These are phyloP conservation scores for Tholera decimalis DNA, from an alignment of 2,888 invertebrate genomes.

Conservation along the genomic window DNA sequence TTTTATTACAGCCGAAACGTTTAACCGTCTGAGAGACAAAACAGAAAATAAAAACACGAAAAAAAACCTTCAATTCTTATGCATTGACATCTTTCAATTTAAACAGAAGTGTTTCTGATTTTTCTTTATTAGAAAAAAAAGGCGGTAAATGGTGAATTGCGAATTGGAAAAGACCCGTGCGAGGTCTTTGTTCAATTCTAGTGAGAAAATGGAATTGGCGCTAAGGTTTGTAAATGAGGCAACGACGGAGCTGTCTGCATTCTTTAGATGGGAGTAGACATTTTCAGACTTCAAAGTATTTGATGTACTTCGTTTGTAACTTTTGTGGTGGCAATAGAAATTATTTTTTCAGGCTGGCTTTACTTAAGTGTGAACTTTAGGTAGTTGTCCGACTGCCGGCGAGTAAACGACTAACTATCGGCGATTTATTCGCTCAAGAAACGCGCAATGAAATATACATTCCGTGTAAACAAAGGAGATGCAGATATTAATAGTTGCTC, in stretches of 20 bases:
- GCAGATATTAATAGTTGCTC: no score
- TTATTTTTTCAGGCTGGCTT: not conserved
- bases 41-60: constrained; percentile 44
- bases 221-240: constrained; percentile 67
- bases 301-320: constrained; percentile 21
- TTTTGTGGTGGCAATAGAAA: not conserved
- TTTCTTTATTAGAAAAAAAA: constrained; percentile 61
- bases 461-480: no score
- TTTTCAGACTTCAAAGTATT: constrained; percentile 50
- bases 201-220: constrained; percentile 67
- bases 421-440: no score
- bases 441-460: no score
- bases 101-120: constrained; percentile 55
- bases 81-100: constrained; percentile 68
- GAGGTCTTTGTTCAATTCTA: constrained; percentile 65
- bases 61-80: constrained; percentile 52
- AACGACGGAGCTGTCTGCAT: constrained; percentile 54
- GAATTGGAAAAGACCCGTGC: constrained; percentile 63
- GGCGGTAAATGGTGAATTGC: constrained; percentile 63
- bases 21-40: constrained; percentile 44
- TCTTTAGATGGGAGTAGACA: constrained; percentile 43
- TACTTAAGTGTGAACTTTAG: not conserved
- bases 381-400: no score
- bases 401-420: no score
- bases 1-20: constrained; percentile 46